Percentiles rank a stretch among this genome's conserved stretches.
Evolutionary conservation across 2,888 invertebrate species (phyloP).

Genomic region (Hymenopus coronatus): DNA sequence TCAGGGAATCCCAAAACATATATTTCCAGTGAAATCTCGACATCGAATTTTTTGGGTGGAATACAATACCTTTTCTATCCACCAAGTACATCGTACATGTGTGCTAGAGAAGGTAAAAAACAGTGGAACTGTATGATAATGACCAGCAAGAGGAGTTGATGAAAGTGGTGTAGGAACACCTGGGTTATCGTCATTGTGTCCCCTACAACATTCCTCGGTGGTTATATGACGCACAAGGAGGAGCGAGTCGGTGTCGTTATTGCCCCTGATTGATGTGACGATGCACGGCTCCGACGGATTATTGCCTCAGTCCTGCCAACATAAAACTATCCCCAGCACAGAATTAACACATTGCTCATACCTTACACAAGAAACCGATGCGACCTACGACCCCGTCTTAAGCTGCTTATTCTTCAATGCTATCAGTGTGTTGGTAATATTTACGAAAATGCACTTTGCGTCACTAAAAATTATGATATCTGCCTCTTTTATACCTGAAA

Average conservation of each 20-base stretch:
- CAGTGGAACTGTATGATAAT: too few species aligned
- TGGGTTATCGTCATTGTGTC: background rate
- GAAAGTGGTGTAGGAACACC: background rate
- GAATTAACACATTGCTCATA: background rate
- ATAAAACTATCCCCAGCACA: background rate
- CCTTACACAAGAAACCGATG: background rate
- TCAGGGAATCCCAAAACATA: too few species aligned
- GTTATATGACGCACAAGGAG: background rate
- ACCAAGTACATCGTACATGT: too few species aligned
- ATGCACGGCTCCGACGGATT: constrained; percentile 3
- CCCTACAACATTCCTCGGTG: background rate
- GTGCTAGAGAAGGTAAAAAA: too few species aligned
- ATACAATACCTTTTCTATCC: too few species aligned
- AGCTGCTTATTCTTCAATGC: background rate
- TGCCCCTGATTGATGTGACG: constrained; percentile 5
- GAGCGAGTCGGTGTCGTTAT: background rate
- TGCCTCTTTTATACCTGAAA: too few species aligned
- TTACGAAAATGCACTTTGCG: too few species aligned
- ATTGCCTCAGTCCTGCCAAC: background rate
- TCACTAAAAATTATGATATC: too few species aligned
- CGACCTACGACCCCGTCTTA: background rate
- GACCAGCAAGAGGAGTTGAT: background rate
- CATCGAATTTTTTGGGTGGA: too few species aligned
- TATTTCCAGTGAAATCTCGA: too few species aligned
- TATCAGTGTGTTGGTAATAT: background rate